Conservation (phyloP, 2,888 invertebrate species). For the Pilophorus perplexus region DNA sequence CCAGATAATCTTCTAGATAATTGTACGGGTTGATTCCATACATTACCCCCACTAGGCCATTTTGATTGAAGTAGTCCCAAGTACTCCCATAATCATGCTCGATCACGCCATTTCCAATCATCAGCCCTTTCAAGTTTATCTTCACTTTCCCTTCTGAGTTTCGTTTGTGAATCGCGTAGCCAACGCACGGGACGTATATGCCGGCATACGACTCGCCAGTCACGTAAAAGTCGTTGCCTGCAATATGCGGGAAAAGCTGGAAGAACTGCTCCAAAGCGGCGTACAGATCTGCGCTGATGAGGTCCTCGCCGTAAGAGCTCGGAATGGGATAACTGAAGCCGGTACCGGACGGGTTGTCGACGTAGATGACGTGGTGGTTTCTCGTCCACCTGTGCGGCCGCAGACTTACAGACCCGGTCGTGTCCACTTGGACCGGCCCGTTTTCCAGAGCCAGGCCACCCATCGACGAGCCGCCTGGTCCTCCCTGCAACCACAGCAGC, state of each 20-base stretch:
- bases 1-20: too few species aligned
- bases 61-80: too few species aligned
- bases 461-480: conserved; percentile 59
- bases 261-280: conserved; percentile 60
- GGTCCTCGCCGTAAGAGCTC: conserved; percentile 58
- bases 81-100: too few species aligned
- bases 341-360: conserved; percentile 65
- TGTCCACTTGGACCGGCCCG: conserved; percentile 55
- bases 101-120: conserved; percentile 58
- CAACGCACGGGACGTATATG: conserved; percentile 57
- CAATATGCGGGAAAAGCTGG: conserved; percentile 58
- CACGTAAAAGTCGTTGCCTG: conserved; percentile 59
- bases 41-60: too few species aligned
- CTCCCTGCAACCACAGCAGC: conserved; percentile 61
- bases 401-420: conserved; percentile 31
- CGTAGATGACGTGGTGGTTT: conserved; percentile 60
- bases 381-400: conserved; percentile 61
- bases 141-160: conserved; percentile 55
- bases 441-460: conserved; percentile 61
- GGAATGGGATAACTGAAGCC: conserved; percentile 66
- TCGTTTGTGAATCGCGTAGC: conserved; percentile 57
- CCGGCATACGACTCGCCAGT: conserved; percentile 65
- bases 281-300: conserved; percentile 59
- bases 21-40: too few species aligned
- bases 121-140: conserved; percentile 59